Evolutionary conservation across 1,140 invertebrate genomes (phyloP).

Genomic region (Diorhabda carinulata): DNA sequence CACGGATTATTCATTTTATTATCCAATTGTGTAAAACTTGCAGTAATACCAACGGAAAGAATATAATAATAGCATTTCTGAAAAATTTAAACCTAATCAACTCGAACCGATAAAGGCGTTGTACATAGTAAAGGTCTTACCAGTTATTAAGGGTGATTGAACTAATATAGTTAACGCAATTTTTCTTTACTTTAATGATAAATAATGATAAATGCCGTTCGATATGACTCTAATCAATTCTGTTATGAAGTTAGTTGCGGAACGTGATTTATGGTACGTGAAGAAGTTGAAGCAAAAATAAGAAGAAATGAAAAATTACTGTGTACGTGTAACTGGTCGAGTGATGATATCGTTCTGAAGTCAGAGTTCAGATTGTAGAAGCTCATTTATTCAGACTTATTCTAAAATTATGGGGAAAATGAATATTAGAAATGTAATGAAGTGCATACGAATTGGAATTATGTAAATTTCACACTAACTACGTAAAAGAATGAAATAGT

Average conservation of each 20-base stretch:
- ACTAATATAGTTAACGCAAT: not conserved
- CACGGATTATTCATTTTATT: too few species aligned
- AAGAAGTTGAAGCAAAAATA: not conserved
- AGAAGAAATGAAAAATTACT: not conserved
- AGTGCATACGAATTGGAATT: too few species aligned
- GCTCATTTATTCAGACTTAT: not conserved
- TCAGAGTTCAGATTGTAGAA: not conserved
- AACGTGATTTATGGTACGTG: not conserved
- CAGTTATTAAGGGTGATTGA: not conserved
- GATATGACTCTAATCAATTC: not conserved
- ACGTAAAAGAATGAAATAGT: too few species aligned
- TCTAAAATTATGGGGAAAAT: not conserved
- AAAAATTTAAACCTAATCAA: not conserved
- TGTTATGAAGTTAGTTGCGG: not conserved
- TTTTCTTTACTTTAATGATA: not conserved
- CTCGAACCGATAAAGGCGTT: not conserved
- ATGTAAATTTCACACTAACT: too few species aligned
- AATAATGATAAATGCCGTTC: slow-evolving; percentile 1
- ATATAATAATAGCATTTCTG: too few species aligned
- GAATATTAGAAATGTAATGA: too few species aligned
- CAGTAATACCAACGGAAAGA: too few species aligned
- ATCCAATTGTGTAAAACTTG: too few species aligned
- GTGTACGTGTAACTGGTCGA: not conserved
- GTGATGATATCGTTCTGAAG: not conserved
- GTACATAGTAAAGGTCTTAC: not conserved